Conservation (phyloP, 2,888 invertebrate genomes). For the Autographa pulchrina region DNA sequence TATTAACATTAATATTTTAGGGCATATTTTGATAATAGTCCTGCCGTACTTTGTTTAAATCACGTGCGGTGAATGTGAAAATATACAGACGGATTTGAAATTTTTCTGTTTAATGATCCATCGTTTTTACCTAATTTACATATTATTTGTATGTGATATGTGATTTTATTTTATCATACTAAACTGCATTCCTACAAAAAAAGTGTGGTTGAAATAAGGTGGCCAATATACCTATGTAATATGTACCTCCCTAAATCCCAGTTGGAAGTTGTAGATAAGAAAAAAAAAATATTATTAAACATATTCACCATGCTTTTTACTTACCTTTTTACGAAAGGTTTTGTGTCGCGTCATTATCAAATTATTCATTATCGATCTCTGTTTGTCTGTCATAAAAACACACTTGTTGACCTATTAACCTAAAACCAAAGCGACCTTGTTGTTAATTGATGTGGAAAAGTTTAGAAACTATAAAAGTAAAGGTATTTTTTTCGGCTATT, state of each 20-base stretch:
- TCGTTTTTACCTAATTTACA: no score
- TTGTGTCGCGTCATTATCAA: neutral
- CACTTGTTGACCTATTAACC: slow-evolving; percentile 5
- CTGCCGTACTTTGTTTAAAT: neutral
- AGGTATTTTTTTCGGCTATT: neutral
- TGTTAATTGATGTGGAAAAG: neutral
- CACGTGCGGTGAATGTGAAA: neutral
- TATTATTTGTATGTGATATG: no score
- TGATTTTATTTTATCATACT: no score
- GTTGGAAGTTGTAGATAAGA: no score
- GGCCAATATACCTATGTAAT: no score
- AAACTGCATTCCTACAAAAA: no score
- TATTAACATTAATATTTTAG: neutral
- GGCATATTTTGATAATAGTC: neutral
- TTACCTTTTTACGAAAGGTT: neutral
- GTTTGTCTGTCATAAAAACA: neutral
- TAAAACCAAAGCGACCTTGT: neutral
- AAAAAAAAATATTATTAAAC: no score
- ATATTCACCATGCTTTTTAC: neutral
- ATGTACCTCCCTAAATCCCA: no score
- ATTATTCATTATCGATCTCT: neutral
- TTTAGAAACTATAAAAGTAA: neutral
- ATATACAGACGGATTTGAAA: neutral
- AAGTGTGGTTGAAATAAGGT: no score
- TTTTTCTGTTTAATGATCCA: no score